Base-by-base conservation (phyloP, 2,888 invertebrate species). In the Laothoe populi region DNA sequence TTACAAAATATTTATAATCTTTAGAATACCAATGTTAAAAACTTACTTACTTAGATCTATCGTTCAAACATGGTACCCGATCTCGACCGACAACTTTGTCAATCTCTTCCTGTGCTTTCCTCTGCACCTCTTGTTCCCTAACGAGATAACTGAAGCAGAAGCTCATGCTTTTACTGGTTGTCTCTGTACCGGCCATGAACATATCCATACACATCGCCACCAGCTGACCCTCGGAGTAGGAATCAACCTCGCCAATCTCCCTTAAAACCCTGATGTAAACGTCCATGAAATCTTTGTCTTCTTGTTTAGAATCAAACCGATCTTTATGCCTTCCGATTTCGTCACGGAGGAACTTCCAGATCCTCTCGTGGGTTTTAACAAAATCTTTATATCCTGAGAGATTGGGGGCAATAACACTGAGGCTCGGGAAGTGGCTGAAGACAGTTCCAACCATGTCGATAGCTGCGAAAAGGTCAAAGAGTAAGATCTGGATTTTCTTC, bases 101-200 rank as follows among this genome's bases (percentile, higher is more conserved):
- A 57, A 97, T 96, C 88, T 97, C 97, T 60, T 94, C 94, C 72
- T 96, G 96, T 0, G 96, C 96, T 75, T 95, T 96, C 69, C 84
- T 93, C 77, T 97, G 97, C 0, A 97, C 94, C 1, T 95, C 93
- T 21, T 95, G 96, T 72, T 96, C 94, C 19, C 95, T 87, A 4
- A 96, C 93, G 71, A 97, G 81, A 76, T 96, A 95, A 68, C 96
- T 92, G 72, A 97, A 96, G 64, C 95, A 94, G 77, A 97, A 97
- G 31, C 96, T 95, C 74, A 97, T 88, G 38, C 95, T 95, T 80
- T 97, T 97, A 60, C 95, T 95, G 0, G 97, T 97, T 0, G 97
- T 97, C 86, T 97, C 97, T 0, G 97, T 96, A 0, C 97, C 97
- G 23, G 97, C 97, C 93, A 97, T 95, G 74, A 97, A 97, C 94